Evolutionary conservation across 2,113 vertebrate species (phyloP).

Genomic region (Podiceps cristatus): DNA sequence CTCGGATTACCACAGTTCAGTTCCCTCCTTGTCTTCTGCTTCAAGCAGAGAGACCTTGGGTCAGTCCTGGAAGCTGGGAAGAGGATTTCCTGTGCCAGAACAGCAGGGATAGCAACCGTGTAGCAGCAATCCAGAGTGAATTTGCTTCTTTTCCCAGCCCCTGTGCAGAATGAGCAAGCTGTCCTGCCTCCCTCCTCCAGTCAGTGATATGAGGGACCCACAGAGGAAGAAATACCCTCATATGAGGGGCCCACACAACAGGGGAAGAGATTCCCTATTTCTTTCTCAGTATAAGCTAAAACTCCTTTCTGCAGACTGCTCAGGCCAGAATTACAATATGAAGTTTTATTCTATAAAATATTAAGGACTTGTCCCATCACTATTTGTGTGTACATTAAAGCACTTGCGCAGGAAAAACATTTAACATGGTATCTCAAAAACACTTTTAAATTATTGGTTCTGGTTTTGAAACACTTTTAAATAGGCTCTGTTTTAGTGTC

Average conservation of each 20-base stretch:
- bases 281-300: background rate
- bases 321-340: background rate
- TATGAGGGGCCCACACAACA: background rate
- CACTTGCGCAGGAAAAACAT: background rate
- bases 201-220: background rate
- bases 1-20: background rate
- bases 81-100: background rate
- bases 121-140: rapidly evolving
- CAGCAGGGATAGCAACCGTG: background rate
- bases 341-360: background rate
- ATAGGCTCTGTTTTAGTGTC: background rate
- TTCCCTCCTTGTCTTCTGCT: background rate
- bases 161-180: background rate
- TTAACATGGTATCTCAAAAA: background rate
- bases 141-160: background rate
- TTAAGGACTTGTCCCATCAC: background rate
- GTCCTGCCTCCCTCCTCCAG: background rate
- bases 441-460: background rate
- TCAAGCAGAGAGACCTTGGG: background rate
- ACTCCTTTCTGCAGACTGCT: background rate
- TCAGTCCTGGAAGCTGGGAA: background rate
- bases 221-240: background rate
- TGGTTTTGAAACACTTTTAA: background rate
- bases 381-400: background rate
- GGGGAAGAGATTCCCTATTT: background rate